Conservation (phyloP, 2,113 vertebrate genomes). For the Peromyscus maniculatus region DNA sequence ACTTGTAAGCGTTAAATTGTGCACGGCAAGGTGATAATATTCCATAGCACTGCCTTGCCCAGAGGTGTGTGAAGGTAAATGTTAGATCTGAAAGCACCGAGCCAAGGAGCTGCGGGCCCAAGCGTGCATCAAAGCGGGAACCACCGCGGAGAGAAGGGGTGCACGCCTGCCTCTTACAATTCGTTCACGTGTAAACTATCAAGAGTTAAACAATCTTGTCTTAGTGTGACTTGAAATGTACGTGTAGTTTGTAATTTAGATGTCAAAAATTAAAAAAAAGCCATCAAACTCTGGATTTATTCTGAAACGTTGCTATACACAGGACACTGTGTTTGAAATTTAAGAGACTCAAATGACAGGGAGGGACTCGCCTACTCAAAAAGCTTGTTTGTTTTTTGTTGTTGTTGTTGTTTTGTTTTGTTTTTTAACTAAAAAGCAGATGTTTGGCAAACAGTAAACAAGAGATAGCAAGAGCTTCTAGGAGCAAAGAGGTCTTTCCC, state of each 20-base stretch:
- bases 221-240: neutral
- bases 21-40: neutral
- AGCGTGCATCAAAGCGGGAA: neutral
- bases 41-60: too few relatives aligned
- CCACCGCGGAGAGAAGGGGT: rapidly evolving
- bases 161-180: neutral
- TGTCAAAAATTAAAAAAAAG: slow-evolving; percentile 39
- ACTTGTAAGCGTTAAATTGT: neutral
- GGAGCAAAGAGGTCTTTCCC: neutral
- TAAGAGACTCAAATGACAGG: slow-evolving; percentile 8
- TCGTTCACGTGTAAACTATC: neutral
- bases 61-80: neutral
- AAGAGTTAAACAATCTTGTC: slow-evolving; percentile 4
- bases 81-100: neutral
- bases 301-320: neutral
- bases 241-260: slow-evolving; percentile 19
- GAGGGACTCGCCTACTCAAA: neutral
- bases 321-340: slow-evolving; percentile 7
- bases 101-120: neutral
- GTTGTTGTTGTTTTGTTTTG: too few relatives aligned
- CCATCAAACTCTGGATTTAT: neutral
- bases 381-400: neutral
- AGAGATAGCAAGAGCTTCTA: neutral
- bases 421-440: slow-evolving; percentile 43
- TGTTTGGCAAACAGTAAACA: neutral